These are phyloP conservation scores for Scyliorhinus canicula DNA, from an alignment of 2,797 vertebrate species.

Conservation along the genomic window DNA sequence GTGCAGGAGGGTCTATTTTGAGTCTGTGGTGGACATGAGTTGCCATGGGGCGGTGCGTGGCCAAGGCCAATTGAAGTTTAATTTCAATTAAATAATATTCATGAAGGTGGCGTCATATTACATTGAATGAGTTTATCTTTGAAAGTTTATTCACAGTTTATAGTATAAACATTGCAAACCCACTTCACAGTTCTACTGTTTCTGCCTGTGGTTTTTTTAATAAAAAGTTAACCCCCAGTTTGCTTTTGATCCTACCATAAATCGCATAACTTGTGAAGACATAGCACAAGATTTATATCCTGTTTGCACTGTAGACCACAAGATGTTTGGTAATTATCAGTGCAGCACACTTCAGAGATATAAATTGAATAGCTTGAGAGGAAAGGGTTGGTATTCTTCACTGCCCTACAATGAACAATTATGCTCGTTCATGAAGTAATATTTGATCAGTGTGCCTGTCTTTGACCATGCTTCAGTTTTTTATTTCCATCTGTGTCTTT, in stretches of 20 bases:
- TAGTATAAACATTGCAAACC: neutral
- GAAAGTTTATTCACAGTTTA: neutral
- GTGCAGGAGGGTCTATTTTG: no score
- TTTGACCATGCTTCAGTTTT: neutral
- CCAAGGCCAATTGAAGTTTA: neutral
- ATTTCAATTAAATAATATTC: neutral
- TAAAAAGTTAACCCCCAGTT: neutral
- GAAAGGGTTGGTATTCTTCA: no score
- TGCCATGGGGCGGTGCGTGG: no score
- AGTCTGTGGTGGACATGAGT: no score
- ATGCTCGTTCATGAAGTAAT: neutral
- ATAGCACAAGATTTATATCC: neutral
- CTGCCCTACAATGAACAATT: neutral
- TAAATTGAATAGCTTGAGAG: neutral
- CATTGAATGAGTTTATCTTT: neutral
- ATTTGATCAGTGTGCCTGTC: neutral
- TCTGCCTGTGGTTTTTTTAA: neutral
- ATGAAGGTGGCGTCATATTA: neutral
- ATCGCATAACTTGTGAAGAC: neutral
- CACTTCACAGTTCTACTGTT: neutral
- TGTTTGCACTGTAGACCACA: neutral
- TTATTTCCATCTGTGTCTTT: neutral
- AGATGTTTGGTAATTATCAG: neutral
- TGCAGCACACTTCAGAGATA: neutral
- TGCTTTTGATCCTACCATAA: neutral